Evolutionary conservation across 2,113 vertebrate genomes (phyloP).

Genomic region (Otocyon megalotis): DNA sequence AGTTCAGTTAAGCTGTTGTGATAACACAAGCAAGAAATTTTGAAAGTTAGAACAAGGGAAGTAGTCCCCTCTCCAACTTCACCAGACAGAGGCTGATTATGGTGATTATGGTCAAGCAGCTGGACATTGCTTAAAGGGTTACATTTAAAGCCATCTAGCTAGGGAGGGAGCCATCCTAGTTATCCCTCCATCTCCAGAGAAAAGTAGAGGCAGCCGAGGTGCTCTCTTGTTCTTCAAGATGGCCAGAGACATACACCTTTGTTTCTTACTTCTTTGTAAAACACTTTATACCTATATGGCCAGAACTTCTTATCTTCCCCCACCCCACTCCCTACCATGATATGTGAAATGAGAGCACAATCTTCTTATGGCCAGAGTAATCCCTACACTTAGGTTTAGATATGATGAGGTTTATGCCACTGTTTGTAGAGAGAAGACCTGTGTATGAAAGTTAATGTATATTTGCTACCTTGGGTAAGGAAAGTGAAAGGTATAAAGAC

Average conservation of each 20-base stretch:
- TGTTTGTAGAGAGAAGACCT: constrained; percentile 31
- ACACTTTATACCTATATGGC: background rate
- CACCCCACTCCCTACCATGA: background rate
- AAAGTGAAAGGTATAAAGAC: background rate
- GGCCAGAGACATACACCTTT: background rate
- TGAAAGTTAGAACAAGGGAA: constrained; percentile 20
- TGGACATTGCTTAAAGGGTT: background rate
- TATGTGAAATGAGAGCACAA: background rate
- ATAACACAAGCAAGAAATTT: constrained; percentile 13
- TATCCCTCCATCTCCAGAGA: background rate
- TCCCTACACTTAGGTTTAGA: background rate
- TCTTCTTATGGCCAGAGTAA: constrained; percentile 38
- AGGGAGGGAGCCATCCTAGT: background rate
- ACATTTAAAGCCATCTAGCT: background rate
- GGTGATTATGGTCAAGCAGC: constrained; percentile 37
- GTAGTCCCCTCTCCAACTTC: background rate
- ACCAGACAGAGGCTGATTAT: constrained; percentile 24
- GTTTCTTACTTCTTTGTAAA: constrained; percentile 2
- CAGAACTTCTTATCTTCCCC: background rate
- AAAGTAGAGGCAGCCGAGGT: background rate
- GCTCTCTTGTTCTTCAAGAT: constrained; percentile 6
- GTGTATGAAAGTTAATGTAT: background rate
- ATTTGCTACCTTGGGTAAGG: background rate
- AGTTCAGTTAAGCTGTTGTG: constrained; percentile 9
- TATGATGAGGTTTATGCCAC: background rate